A percentile compares a stretch with the other conserved stretches of the same genome.
phyloP scores from a whole-genome alignment of 2,797 vertebrate genomes.

The Gallirallus australis region DNA sequence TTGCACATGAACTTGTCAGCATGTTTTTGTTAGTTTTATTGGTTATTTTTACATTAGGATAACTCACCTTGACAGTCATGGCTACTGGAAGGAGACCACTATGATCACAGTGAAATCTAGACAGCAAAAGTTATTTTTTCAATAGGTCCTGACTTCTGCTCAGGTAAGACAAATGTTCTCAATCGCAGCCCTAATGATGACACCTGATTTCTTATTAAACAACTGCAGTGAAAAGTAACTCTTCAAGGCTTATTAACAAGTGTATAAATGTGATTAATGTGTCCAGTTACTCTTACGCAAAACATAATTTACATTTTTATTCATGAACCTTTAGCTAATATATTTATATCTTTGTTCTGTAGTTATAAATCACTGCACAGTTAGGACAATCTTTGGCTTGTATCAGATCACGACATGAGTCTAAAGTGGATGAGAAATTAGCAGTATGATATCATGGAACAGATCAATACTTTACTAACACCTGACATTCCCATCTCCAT shows the following conservation, averaged over 20 bases:
- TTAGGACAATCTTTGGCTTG: neutral
- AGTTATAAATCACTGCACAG: neutral
- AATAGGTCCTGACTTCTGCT: neutral
- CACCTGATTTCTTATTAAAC: neutral
- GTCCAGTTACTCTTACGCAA: neutral
- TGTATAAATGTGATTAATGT: neutral
- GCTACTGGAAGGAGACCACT: neutral
- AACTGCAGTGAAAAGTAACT: neutral
- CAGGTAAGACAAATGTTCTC: neutral
- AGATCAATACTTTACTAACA: neutral
- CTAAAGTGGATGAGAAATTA: neutral
- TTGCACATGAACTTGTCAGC: fast-evolving
- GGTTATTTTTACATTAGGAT: neutral
- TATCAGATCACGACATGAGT: neutral
- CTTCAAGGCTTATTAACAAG: neutral
- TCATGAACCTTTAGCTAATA: neutral
- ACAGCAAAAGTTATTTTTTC: neutral
- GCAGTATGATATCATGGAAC: neutral
- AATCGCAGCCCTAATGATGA: neutral
- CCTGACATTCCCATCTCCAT: neutral
- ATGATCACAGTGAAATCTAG: neutral
- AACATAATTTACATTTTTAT: neutral
- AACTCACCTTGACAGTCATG: neutral
- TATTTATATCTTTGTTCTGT: neutral
- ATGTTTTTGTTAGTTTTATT: neutral